These are phyloP conservation scores for Pinna nobilis DNA, from an alignment of 1,140 invertebrate genomes.

Conservation along the genomic window DNA sequence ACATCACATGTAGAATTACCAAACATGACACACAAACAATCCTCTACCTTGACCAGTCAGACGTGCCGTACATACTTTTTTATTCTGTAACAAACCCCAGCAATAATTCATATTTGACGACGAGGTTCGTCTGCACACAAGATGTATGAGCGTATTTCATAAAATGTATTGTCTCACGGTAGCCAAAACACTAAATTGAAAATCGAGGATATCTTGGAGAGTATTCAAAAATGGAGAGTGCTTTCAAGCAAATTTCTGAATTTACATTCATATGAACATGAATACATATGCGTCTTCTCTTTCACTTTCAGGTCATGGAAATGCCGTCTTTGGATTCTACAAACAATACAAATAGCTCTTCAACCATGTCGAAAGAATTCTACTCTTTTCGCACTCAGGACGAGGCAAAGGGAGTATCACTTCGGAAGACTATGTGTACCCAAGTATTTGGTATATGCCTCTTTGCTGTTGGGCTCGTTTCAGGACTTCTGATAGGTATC, in stretches of 20 bases:
- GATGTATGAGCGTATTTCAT: no score
- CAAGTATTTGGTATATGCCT: constrained; percentile 28
- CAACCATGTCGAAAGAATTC: constrained; percentile 1
- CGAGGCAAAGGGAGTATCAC: constrained; percentile 3
- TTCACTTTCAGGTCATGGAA: constrained; percentile 4
- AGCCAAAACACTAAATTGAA: no score
- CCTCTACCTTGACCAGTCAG: no score
- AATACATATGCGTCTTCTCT: background rate
- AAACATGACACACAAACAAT: no score
- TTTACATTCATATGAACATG: background rate
- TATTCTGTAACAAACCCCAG: no score
- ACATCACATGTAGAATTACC: no score
- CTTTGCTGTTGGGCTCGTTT: constrained; percentile 21
- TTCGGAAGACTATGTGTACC: constrained; percentile 6
- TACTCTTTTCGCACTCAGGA: constrained; percentile 30
- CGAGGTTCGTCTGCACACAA: no score
- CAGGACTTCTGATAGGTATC: constrained; percentile 37
- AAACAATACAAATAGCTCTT: background rate
- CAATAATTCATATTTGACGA: no score
- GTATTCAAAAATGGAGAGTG: no score
- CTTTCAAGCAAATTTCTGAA: background rate
- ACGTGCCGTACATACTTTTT: no score
- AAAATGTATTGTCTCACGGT: no score
- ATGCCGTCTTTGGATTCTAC: background rate
- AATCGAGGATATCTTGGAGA: no score